Evolutionary conservation across 2,888 invertebrate genomes (phyloP).

Genomic region (Phyto melanocephala): DNA sequence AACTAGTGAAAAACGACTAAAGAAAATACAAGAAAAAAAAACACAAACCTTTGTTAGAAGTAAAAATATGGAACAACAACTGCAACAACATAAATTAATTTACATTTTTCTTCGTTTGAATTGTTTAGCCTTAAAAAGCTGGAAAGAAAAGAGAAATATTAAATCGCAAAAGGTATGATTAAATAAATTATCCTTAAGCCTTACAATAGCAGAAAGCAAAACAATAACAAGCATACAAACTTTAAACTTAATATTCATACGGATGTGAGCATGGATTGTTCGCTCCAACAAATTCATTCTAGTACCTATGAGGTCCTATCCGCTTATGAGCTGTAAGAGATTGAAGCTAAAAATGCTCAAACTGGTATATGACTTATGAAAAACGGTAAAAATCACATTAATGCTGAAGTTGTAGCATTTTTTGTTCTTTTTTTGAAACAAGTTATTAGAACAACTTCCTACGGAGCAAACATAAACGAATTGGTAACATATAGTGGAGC

Average conservation of each 20-base stretch:
- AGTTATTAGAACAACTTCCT: constrained; percentile 54
- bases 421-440: constrained; percentile 11
- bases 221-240: neutral
- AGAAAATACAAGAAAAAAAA: constrained; percentile 33
- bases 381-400: constrained; percentile 34
- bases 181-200: constrained; percentile 56
- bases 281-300: neutral
- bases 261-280: neutral
- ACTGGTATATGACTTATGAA: constrained; percentile 41
- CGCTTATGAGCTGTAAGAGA: constrained; percentile 10
- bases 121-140: neutral
- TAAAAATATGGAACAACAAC: constrained; percentile 25
- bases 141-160: neutral
- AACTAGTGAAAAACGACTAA: neutral
- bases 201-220: constrained; percentile 23
- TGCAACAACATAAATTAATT: constrained; percentile 50
- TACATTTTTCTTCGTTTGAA: constrained; percentile 16
- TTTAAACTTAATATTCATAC: constrained; percentile 6
- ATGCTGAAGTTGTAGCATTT: neutral
- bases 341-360: neutral
- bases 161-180: constrained; percentile 51
- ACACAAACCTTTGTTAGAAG: constrained; percentile 47
- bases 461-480: neutral
- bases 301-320: too few relatives aligned
- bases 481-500: neutral